Conservation (phyloP, 2,888 invertebrate species). For the Sthenelais limicola region DNA sequence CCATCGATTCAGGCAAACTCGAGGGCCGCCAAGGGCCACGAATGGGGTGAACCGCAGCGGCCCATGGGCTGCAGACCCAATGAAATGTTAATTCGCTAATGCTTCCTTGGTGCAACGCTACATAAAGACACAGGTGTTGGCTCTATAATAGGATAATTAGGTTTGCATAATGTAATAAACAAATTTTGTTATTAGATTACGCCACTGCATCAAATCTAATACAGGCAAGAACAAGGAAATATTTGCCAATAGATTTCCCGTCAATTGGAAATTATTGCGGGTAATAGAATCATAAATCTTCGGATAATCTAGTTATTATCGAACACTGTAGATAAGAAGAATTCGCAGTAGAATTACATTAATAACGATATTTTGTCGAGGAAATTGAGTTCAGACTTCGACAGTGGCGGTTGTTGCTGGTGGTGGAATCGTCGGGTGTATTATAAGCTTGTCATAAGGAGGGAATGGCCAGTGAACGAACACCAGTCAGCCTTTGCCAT, state of each 20-base stretch:
- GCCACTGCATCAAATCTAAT: conserved; percentile 56
- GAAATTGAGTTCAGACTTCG: neutral
- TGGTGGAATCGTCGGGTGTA: neutral
- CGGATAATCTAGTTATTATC: conserved; percentile 43
- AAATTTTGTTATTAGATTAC: conserved; percentile 59
- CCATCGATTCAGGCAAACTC: conserved; percentile 18
- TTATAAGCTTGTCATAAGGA: neutral
- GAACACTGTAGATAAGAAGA: conserved; percentile 43
- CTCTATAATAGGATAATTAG: conserved; percentile 50
- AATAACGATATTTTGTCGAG: conserved; percentile 14
- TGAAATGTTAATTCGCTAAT: conserved; percentile 42
- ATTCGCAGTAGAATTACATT: conserved; percentile 35
- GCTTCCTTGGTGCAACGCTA: conserved; percentile 45
- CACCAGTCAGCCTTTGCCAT: neutral
- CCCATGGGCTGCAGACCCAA: conserved; percentile 14
- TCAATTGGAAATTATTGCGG: conserved; percentile 44
- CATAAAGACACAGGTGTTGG: conserved; percentile 52
- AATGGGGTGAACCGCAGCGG: conserved; percentile 3
- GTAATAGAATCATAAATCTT: conserved; percentile 50
- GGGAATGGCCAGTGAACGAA: neutral
- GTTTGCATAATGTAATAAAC: conserved; percentile 63
- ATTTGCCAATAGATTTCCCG: conserved; percentile 43
- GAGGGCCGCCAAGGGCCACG: neutral
- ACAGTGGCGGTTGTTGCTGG: neutral
- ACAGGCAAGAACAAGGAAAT: conserved; percentile 44